These are phyloP conservation scores for Amazona vittata DNA, from an alignment of 2,113 vertebrate species.

Conservation along the genomic window DNA sequence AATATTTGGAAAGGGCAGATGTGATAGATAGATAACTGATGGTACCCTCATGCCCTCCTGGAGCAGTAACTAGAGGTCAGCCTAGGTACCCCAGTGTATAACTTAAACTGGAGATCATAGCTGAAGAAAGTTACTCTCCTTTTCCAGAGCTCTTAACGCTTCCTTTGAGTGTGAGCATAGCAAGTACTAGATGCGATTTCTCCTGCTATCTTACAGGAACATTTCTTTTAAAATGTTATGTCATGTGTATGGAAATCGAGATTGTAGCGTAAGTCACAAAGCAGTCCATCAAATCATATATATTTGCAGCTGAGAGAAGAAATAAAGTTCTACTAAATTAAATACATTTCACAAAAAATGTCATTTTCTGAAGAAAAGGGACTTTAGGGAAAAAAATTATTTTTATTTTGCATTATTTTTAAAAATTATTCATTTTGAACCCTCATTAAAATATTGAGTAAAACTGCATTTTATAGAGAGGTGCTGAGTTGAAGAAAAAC, in stretches of 20 bases:
- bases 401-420: not conserved
- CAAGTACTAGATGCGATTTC: not conserved
- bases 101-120: rapidly evolving
- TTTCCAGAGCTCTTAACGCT: not conserved
- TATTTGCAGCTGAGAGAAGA: not conserved
- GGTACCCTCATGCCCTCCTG: not conserved
- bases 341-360: not conserved
- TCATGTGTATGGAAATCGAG: not conserved
- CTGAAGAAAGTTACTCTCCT: not conserved
- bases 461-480: not conserved
- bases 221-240: not conserved
- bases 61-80: not conserved
- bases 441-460: not conserved
- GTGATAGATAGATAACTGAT: not conserved
- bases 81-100: not conserved
- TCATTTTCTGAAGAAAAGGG: not conserved
- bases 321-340: not conserved
- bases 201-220: not conserved
- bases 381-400: not conserved
- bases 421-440: not conserved
- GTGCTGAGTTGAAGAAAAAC: not conserved
- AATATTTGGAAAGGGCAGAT: not conserved
- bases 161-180: not conserved
- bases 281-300: not conserved
- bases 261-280: not conserved